Conservation (phyloP, 2,113 vertebrate genomes). For the Pelecanoides urinatrix region DNA sequence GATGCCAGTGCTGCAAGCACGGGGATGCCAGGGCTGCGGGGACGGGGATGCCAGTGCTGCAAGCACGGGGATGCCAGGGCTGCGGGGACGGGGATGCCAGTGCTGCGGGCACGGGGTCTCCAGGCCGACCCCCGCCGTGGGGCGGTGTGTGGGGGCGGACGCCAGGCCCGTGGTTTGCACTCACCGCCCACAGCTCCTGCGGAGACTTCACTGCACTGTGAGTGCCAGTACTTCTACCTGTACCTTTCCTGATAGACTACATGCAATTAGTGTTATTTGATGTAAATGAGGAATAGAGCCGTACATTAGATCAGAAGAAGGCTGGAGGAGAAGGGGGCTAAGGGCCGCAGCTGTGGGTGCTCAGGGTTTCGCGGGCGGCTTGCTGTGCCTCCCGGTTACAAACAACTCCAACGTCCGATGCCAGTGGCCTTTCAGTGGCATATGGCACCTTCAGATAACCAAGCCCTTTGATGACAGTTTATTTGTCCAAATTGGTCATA, state of each 20-base stretch:
- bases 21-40: accelerated
- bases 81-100: neutral
- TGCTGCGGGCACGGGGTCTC: neutral
- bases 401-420: neutral
- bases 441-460: neutral
- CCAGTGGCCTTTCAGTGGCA: neutral
- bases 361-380: neutral
- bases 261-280: neutral
- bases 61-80: neutral
- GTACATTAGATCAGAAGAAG: neutral
- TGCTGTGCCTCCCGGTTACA: neutral
- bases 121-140: accelerated
- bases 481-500: neutral
- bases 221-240: neutral
- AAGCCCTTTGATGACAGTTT: neutral
- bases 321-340: neutral
- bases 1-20: neutral
- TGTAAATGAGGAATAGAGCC: neutral
- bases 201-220: neutral
- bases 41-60: accelerated
- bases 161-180: neutral
- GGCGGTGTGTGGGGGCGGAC: neutral
- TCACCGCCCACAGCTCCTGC: neutral
- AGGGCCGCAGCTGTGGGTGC: neutral
- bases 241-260: neutral